Conservation (phyloP, 2,888 invertebrate genomes). For the Stictocephala bisonia region DNA sequence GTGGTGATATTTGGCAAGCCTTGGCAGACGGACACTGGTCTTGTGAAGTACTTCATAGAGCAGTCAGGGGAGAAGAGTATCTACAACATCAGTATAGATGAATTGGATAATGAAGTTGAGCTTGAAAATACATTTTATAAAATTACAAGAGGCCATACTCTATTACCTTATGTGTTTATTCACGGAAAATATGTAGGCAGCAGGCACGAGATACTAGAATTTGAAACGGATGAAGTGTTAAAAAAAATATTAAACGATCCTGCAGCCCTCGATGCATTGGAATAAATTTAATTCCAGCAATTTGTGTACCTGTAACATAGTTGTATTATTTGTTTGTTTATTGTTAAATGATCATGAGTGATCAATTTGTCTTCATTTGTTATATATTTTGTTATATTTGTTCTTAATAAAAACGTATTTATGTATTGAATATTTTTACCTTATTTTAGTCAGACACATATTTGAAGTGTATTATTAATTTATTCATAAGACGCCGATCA, state of each 20-base stretch:
- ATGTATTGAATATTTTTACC: no score
- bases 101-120: neutral
- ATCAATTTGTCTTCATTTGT: no score
- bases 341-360: no score
- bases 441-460: no score
- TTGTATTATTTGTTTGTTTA: no score
- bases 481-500: no score
- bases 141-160: neutral
- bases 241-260: neutral
- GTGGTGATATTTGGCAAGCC: constrained; percentile 10
- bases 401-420: no score
- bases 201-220: constrained; percentile 14
- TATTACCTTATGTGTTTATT: constrained; percentile 4
- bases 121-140: neutral
- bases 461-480: no score
- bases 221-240: neutral
- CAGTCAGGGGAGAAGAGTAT: neutral
- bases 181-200: neutral
- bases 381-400: no score
- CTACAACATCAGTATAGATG: neutral
- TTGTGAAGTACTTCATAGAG: neutral
- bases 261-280: no score
- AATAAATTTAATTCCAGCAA: no score
- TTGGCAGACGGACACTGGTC: constrained; percentile 13
- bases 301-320: no score